phyloP scores from a whole-genome alignment of 2,113 vertebrate genomes.

The Trematomus loennbergii region DNA sequence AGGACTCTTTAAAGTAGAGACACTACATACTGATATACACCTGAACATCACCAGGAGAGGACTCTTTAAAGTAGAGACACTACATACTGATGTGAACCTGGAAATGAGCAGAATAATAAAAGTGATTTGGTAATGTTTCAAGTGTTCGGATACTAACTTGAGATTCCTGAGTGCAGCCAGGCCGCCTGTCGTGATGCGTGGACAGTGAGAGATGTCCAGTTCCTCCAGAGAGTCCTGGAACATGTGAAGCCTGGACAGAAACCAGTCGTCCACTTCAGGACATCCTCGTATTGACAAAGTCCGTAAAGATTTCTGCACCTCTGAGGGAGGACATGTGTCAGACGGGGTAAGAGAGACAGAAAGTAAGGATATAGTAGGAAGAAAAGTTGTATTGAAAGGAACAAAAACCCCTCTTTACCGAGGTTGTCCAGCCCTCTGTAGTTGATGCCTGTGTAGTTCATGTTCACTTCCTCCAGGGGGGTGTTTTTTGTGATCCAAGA shows the following conservation, averaged over 20 bases:
- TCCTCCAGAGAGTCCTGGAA: slow-evolving; percentile 84
- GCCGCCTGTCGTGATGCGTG: slow-evolving; percentile 84
- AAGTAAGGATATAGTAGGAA: not conserved
- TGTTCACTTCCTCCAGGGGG: slow-evolving; percentile 84
- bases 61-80: no score
- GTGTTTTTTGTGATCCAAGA: slow-evolving; percentile 63
- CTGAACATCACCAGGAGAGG: no score
- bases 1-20: no score
- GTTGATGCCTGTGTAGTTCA: slow-evolving; percentile 84
- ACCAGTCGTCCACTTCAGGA: slow-evolving; percentile 89
- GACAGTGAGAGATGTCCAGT: slow-evolving; percentile 88
- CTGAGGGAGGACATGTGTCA: slow-evolving; percentile 45
- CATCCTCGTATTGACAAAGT: slow-evolving; percentile 85
- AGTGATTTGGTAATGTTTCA: not conserved
- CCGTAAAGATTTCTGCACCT: slow-evolving; percentile 74
- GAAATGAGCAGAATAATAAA: no score
- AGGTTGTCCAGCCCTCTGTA: slow-evolving; percentile 85
- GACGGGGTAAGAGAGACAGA: not conserved
- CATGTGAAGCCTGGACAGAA: slow-evolving; percentile 82
- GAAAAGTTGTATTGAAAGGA: not conserved
- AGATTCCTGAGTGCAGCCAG: slow-evolving; percentile 88
- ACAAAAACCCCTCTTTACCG: slow-evolving; percentile 67
- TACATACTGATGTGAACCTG: no score
- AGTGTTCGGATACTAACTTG: slow-evolving; percentile 75
- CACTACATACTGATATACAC: no score